A percentile compares a stretch with the other conserved stretches of the same genome.
These are phyloP conservation scores for Pangasius mekongensis DNA, from an alignment of 2,797 vertebrate species.

Conservation along the genomic window DNA sequence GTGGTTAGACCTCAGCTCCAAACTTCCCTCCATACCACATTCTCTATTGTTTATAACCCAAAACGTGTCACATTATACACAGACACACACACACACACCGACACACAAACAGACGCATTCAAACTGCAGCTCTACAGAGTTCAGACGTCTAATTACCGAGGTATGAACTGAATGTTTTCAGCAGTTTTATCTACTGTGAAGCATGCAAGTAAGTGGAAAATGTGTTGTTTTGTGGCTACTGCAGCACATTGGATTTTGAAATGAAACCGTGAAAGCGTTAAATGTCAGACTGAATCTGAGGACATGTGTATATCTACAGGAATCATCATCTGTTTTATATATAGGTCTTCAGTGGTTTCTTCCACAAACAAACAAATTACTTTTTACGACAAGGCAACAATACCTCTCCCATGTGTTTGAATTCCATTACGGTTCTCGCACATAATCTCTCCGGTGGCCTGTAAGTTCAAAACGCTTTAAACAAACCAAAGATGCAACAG, in stretches of 20 bases:
- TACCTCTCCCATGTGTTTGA: neutral
- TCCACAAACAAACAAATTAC: conserved; percentile 21
- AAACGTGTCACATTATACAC: conserved; percentile 18
- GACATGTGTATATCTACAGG: neutral
- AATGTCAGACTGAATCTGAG: neutral
- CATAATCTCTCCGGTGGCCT: too few relatives aligned
- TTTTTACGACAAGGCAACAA: conserved; percentile 1
- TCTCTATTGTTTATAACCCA: conserved; percentile 36
- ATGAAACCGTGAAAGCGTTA: neutral
- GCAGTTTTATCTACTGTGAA: conserved; percentile 7
- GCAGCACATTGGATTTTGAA: neutral
- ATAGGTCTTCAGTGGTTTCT: neutral
- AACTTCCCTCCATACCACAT: conserved; percentile 40
- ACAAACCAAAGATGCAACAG: neutral
- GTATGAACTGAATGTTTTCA: conserved; percentile 22
- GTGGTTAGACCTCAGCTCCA: conserved; percentile 39
- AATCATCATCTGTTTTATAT: neutral
- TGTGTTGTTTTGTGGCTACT: neutral
- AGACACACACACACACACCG: conserved; percentile 22
- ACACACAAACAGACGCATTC: conserved; percentile 30
- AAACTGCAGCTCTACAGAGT: neutral
- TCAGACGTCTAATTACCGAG: conserved; percentile 18
- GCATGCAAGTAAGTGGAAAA: conserved; percentile 3
- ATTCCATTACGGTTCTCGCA: neutral
- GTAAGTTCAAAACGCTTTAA: neutral